Conservation (phyloP, 2,888 invertebrate genomes). For the Dioctria linearis region DNA sequence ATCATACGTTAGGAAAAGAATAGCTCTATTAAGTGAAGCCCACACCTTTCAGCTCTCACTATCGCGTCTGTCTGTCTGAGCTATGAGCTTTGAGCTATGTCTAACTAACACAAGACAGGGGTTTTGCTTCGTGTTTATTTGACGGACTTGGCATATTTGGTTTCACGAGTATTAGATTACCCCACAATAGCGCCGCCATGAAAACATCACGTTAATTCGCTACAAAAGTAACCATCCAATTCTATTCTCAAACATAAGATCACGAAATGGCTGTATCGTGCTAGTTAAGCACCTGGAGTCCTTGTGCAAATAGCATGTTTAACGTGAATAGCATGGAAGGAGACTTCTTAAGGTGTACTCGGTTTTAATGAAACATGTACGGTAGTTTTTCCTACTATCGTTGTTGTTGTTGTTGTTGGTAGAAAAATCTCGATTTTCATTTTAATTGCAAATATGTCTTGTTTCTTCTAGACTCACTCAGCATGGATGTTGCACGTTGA, state of each 20-base stretch:
- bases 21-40: conserved; percentile 29
- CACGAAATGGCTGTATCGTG: conserved; percentile 31
- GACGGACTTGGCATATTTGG: conserved; percentile 32
- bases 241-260: conserved; percentile 40
- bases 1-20: conserved; percentile 15
- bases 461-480: background rate
- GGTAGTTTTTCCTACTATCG: too few species aligned
- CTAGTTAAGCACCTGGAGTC: conserved; percentile 1
- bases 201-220: conserved; percentile 5
- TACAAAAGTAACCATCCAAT: conserved; percentile 34
- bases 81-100: background rate
- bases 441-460: conserved; percentile 39
- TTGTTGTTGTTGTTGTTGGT: too few species aligned
- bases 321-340: background rate
- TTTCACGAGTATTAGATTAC: conserved; percentile 20
- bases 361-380: background rate
- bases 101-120: conserved; percentile 27
- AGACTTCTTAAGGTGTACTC: background rate
- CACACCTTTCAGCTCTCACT: conserved; percentile 8
- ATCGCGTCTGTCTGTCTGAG: background rate
- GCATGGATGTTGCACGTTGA: background rate
- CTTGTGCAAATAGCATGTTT: conserved; percentile 23
- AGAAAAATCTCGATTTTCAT: background rate
- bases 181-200: background rate
- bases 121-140: conserved; percentile 8